Evolutionary conservation across 2,888 invertebrate genomes (phyloP), one percentile per base, ranked within the genome.

Genomic region (Alloplasta piceator): DNA sequence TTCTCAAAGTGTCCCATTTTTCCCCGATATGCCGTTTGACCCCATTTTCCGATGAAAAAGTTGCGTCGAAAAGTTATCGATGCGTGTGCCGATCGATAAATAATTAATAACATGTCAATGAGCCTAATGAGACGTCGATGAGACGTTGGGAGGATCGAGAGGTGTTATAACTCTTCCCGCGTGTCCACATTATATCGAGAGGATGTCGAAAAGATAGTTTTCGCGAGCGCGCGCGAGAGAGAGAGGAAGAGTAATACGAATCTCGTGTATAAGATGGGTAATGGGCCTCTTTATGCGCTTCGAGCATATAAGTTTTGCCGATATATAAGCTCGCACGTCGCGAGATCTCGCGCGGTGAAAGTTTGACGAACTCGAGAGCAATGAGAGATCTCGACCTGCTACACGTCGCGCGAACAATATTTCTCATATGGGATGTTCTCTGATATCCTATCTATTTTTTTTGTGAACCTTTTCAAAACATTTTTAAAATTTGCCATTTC

Each of bases 281-380:
- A 74, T 58, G 63, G 63, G 52, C 56, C 55, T 63, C 56, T 56
- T n/a, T 6, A 12, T 39, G 26, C 50, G 6, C 5, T 6, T 50
- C 6, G n/a, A n/a, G n/a, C n/a, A n/a, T n/a, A 14, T 50, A 50
- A 9, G 12, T 50, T 50, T 50, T 50, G n/a, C 10, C 12, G 14
- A 50, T 12, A 12, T n/a, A 12, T 6, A 50, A 6, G 50, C 12
- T 50, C 50, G 14, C n/a, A n/a, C 50, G 50, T 50, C 12, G n/a
- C n/a, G n/a, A n/a, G n/a, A 12, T 12, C 46, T 66, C 50, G 60
- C 39, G 58, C 67, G 80, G 80, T 76, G 72, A 80, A 80, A 80
- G 80, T 82, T 76, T 77, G 63, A 80, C 82, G 67, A 82, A 82
- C 70, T 72, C 63, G 50, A 43, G 72, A 63, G 75, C 55, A n/a